Evolutionary conservation across 1,140 invertebrate genomes (phyloP).

Genomic region (Brachionus plicatilis): DNA sequence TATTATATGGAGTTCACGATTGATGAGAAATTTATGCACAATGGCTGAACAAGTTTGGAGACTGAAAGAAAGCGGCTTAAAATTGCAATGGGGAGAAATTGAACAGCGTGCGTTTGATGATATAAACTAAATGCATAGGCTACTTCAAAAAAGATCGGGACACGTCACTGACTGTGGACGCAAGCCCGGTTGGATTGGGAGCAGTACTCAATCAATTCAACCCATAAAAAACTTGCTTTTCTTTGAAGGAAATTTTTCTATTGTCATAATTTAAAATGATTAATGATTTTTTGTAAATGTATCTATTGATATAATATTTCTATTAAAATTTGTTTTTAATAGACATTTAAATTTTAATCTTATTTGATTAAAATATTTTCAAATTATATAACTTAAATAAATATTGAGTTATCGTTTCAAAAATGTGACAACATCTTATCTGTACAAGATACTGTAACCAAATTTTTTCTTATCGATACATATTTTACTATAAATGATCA

Average conservation of each 20-base stretch:
- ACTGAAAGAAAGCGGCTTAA: background rate
- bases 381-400: background rate
- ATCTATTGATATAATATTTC: too few species aligned
- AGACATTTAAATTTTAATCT: too few species aligned
- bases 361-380: too few species aligned
- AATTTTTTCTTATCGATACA: constrained; percentile 14
- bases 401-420: background rate
- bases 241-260: too few species aligned
- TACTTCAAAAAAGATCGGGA: background rate
- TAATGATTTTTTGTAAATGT: too few species aligned
- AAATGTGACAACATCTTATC: background rate
- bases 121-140: background rate
- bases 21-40: background rate
- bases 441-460: background rate
- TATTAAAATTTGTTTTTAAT: too few species aligned
- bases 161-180: constrained; percentile 4
- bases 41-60: background rate
- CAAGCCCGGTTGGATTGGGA: constrained; percentile 52
- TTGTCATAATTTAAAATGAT: too few species aligned
- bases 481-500: background rate
- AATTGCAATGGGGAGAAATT: background rate
- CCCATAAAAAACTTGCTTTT: background rate
- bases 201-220: constrained; percentile 54
- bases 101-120: background rate
- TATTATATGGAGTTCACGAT: background rate